A percentile compares a stretch with the other conserved stretches of the same genome.
phyloP scores from a whole-genome alignment of 2,113 vertebrate species.

The Columbina picui region DNA sequence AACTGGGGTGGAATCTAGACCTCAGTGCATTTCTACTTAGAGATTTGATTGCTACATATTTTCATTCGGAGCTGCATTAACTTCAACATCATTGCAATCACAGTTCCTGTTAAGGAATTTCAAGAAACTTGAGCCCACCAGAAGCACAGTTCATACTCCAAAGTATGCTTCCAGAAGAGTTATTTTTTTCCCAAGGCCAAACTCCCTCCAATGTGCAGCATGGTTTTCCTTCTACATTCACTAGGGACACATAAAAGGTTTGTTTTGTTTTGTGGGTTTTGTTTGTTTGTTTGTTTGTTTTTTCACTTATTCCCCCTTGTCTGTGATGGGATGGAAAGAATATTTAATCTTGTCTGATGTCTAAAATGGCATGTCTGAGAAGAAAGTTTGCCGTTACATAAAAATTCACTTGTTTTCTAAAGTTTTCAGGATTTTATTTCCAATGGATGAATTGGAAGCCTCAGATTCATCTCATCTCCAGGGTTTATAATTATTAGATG shows the following conservation, averaged over 20 bases:
- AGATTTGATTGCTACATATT: background rate
- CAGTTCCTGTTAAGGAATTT: background rate
- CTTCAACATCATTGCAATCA: background rate
- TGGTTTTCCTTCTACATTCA: background rate
- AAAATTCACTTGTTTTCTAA: background rate
- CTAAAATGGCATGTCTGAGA: too few relatives aligned
- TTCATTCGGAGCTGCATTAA: background rate
- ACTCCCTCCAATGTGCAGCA: background rate
- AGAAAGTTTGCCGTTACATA: background rate
- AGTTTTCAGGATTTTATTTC: background rate
- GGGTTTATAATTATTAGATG: background rate
- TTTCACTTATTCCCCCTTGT: background rate
- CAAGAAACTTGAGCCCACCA: background rate
- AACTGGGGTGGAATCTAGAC: background rate
- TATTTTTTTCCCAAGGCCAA: background rate
- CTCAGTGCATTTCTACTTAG: background rate
- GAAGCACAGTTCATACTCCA: background rate
- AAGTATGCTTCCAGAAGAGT: background rate
- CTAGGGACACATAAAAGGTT: background rate
- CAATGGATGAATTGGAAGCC: background rate
- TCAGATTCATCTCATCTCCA: background rate
- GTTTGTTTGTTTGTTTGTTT: too few relatives aligned
- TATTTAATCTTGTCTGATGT: background rate
- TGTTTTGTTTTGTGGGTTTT: too few relatives aligned
- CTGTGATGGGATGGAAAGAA: background rate